Conservation (phyloP, 2,888 invertebrate species). For the Aleiodes alternator region DNA sequence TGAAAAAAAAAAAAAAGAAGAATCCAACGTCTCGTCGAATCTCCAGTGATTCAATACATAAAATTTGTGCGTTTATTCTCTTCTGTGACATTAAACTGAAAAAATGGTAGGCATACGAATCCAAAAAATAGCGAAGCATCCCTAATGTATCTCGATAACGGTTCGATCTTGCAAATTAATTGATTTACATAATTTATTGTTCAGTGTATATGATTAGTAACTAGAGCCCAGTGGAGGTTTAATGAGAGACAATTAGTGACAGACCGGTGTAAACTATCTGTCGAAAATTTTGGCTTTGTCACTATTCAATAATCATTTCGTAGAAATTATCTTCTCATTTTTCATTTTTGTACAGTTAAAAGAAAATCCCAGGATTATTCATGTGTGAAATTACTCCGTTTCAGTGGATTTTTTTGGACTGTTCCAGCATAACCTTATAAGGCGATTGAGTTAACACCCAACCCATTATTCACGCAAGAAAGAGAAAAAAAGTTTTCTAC, state of each 20-base stretch:
- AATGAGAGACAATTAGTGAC: constrained; percentile 12
- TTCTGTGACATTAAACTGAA: constrained; percentile 5
- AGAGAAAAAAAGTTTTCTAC: background rate
- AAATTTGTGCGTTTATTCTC: constrained; percentile 3
- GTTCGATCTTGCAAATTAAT: background rate
- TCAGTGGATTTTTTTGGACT: background rate
- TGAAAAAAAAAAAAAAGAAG: no score
- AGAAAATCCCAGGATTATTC: background rate
- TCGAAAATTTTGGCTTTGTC: background rate
- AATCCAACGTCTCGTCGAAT: no score
- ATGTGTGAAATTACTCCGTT: background rate
- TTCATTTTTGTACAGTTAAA: background rate
- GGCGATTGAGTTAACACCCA: constrained; percentile 5
- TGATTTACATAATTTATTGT: background rate
- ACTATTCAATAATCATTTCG: background rate
- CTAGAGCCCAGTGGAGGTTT: background rate
- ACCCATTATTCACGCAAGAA: background rate
- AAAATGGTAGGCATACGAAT: constrained; percentile 25
- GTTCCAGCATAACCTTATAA: constrained; percentile 23
- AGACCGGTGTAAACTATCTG: background rate
- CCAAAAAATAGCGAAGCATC: constrained; percentile 12
- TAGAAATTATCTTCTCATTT: background rate
- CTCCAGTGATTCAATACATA: no score
- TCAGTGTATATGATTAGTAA: background rate
- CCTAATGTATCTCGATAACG: background rate